phyloP scores from a whole-genome alignment of 2,888 invertebrate genomes.

The Cheiracanthium punctorium region DNA sequence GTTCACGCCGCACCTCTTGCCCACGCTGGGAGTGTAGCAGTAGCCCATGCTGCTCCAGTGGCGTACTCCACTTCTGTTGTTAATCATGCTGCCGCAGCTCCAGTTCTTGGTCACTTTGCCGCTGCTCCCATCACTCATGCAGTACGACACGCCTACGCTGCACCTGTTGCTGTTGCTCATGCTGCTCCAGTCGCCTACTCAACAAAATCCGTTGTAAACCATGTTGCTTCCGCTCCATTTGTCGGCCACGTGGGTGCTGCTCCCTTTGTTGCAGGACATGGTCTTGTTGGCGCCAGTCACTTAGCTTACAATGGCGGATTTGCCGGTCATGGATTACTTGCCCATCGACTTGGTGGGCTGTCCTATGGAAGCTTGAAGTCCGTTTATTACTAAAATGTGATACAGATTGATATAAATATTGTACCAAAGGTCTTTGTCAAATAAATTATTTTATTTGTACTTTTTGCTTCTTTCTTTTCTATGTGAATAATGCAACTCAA shows the following conservation, averaged over 20 bases:
- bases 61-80: not conserved
- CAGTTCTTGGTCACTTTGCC: not conserved
- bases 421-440: no score
- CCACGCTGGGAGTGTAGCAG: not conserved
- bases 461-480: no score
- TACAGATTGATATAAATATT: no score
- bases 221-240: not conserved
- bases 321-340: constrained; percentile 4
- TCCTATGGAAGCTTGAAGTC: not conserved
- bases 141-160: not conserved
- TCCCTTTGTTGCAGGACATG: not conserved
- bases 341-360: not conserved
- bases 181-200: not conserved
- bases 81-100: not conserved
- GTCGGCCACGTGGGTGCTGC: not conserved
- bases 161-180: not conserved
- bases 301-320: not conserved
- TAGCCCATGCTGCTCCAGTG: not conserved
- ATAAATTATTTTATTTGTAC: no score
- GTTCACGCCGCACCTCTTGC: not conserved
- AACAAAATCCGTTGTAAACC: not conserved
- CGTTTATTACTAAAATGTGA: not conserved
- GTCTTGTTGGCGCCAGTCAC: not conserved
- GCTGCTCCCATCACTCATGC: no score
- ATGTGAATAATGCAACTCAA: no score